These are phyloP conservation scores for Cisticola juncidis DNA, from an alignment of 2,113 vertebrate species.

Conservation along the genomic window DNA sequence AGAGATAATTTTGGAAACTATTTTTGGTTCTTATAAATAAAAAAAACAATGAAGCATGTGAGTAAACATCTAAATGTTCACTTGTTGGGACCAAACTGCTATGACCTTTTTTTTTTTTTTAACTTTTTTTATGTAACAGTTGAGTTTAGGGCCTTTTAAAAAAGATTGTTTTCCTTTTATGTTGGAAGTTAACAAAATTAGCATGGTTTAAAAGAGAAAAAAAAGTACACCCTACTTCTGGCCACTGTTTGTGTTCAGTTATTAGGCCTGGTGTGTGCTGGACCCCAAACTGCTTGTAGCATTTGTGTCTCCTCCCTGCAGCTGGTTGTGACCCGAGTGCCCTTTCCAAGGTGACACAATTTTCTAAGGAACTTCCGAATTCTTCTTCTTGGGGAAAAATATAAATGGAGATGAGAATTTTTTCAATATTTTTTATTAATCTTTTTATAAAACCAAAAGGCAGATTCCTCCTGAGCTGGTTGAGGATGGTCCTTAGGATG, in stretches of 20 bases:
- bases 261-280: conserved; percentile 55
- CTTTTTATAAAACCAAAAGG: conserved; percentile 78
- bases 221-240: background rate
- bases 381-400: conserved; percentile 73
- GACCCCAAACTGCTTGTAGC: conserved; percentile 61
- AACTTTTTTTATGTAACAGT: conserved; percentile 52
- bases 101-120: conserved; percentile 48
- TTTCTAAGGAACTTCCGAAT: conserved; percentile 79
- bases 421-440: conserved; percentile 84
- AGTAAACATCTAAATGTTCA: conserved; percentile 79
- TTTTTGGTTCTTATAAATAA: conserved; percentile 72
- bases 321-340: conserved; percentile 61
- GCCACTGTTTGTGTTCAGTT: conserved; percentile 4
- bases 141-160: conserved; percentile 72
- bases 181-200: conserved; percentile 47
- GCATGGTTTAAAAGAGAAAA: conserved; percentile 20
- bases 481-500: conserved; percentile 34
- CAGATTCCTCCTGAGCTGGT: conserved; percentile 60
- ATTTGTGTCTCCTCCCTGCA: conserved; percentile 54
- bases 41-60: conserved; percentile 72
- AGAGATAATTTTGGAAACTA: conserved; percentile 67
- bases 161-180: conserved; percentile 58
- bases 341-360: conserved; percentile 69
- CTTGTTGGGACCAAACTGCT: conserved; percentile 78
- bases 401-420: conserved; percentile 74